These are phyloP conservation scores for Drosophila sordidula DNA, from an alignment of 2,888 invertebrate genomes.

Conservation along the genomic window DNA sequence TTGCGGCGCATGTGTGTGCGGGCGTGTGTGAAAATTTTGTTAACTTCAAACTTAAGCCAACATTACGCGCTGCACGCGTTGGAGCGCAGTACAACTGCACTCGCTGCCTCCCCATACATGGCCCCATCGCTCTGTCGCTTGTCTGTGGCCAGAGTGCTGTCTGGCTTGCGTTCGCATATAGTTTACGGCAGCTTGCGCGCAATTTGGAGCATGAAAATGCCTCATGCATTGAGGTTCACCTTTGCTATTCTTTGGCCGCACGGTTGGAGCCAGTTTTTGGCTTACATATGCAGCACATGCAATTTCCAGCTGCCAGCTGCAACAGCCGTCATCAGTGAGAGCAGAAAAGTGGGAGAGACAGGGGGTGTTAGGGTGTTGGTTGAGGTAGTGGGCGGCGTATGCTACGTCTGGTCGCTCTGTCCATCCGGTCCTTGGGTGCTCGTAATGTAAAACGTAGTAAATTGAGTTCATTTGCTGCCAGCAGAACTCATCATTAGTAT, in stretches of 20 bases:
- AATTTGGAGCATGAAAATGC: conserved; percentile 57
- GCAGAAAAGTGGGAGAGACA: not conserved
- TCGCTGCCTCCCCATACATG: not conserved
- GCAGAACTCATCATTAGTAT: conserved; percentile 82
- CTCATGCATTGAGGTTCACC: conserved; percentile 37
- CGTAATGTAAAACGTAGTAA: conserved; percentile 74
- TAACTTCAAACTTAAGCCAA: conserved; percentile 76
- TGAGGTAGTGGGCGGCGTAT: conserved; percentile 1
- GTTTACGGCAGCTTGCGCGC: conserved; percentile 44
- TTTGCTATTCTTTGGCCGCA: conserved; percentile 35
- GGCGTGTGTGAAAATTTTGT: conserved; percentile 70
- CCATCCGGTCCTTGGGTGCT: conserved; percentile 22
- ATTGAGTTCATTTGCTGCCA: conserved; percentile 80
- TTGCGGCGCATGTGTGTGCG: conserved; percentile 29
- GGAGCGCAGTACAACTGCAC: conserved; percentile 41
- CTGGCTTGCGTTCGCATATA: conserved; percentile 20
- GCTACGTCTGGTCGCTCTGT: conserved; percentile 11
- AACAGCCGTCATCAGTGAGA: conserved; percentile 1
- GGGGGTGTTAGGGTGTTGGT: not conserved
- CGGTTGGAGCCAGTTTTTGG: conserved; percentile 15
- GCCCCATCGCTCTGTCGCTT: not conserved
- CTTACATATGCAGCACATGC: conserved; percentile 49
- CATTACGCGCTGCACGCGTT: conserved; percentile 60
- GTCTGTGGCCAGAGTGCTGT: conserved; percentile 17
- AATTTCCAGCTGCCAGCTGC: conserved; percentile 73